Evolutionary conservation across 2,797 vertebrate genomes (phyloP).

Genomic region (Harpia harpyja): DNA sequence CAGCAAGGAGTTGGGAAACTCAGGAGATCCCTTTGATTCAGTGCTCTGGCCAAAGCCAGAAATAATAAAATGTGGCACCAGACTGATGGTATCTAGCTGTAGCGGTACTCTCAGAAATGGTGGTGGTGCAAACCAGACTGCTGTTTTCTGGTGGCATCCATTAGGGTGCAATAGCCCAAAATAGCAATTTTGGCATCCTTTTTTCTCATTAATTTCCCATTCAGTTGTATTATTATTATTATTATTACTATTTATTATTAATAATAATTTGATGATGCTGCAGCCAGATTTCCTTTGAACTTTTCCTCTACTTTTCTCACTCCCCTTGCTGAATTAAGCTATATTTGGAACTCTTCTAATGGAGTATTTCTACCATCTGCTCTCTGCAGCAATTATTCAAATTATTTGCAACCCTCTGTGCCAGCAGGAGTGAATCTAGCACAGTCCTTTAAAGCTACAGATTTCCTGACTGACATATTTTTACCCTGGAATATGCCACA

Average conservation of each 20-base stretch:
- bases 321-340: neutral
- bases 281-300: neutral
- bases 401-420: slow-evolving; percentile 11
- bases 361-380: slow-evolving; percentile 12
- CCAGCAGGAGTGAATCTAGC: neutral
- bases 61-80: neutral
- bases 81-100: too few relatives aligned
- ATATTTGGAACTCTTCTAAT: neutral
- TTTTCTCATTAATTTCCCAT: neutral
- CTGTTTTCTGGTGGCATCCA: neutral
- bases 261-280: neutral
- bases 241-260: neutral
- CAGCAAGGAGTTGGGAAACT: neutral
- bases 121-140: neutral
- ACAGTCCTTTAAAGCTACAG: neutral
- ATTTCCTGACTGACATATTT: neutral
- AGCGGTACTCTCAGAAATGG: neutral
- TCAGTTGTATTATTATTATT: neutral
- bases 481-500: neutral
- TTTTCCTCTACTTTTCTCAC: neutral
- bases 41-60: neutral
- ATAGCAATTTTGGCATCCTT: neutral
- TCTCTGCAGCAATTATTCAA: slow-evolving; percentile 23
- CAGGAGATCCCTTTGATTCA: neutral
- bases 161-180: neutral